Evolutionary conservation across 2,113 vertebrate species (phyloP).

Genomic region (Lota lota): DNA sequence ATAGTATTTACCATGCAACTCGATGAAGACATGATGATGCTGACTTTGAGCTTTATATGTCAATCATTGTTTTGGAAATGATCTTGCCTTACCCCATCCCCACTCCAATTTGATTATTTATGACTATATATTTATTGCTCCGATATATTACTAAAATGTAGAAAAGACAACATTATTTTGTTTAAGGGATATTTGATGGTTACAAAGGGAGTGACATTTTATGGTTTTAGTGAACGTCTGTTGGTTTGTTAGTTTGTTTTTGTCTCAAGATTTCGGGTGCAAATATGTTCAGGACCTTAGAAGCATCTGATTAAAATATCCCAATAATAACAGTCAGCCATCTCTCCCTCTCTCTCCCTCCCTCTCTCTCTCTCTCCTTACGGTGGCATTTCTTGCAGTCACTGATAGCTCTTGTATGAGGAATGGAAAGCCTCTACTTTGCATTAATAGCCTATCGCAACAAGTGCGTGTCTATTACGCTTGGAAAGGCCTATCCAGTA

Average conservation of each 20-base stretch:
- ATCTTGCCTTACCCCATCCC: slow-evolving; percentile 95
- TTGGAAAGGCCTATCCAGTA: neutral
- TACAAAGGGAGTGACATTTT: too few species aligned
- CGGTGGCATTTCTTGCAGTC: neutral
- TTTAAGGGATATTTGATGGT: too few species aligned
- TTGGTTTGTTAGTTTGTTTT: neutral
- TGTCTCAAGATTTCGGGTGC: too few species aligned
- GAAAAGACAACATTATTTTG: too few species aligned
- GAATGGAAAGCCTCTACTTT: slow-evolving; percentile 9
- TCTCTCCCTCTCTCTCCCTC: slow-evolving; percentile 27
- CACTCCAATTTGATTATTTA: too few species aligned
- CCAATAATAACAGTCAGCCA: slow-evolving; percentile 18
- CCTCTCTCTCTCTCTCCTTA: slow-evolving; percentile 9
- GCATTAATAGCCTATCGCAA: slow-evolving; percentile 22
- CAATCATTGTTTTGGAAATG: slow-evolving; percentile 91
- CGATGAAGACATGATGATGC: too few species aligned
- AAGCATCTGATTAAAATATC: too few species aligned
- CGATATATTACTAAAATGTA: too few species aligned
- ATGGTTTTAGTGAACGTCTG: neutral
- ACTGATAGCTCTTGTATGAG: neutral
- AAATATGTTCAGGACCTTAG: too few species aligned
- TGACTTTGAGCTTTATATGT: too few species aligned
- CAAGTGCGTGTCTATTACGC: slow-evolving; percentile 29
- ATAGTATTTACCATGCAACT: too few species aligned
- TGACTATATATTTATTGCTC: too few species aligned